phyloP scores from a whole-genome alignment of 23 tunicate species.

The Ciona savignyi region DNA sequence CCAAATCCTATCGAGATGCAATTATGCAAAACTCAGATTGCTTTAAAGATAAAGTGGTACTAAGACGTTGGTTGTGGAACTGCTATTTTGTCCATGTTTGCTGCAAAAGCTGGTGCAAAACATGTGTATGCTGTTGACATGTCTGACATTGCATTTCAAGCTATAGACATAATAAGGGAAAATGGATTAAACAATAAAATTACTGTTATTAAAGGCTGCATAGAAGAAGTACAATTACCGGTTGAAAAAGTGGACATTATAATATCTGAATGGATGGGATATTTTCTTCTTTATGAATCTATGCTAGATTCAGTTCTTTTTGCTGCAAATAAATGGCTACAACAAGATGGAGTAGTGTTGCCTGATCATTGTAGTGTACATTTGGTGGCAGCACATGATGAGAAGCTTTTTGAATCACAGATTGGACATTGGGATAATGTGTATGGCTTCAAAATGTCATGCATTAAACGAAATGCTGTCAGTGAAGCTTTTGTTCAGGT shows the following conservation, averaged over 20 bases:
- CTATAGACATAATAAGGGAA: constrained; percentile 81
- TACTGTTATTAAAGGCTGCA: constrained; percentile 65
- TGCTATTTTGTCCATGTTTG: constrained; percentile 96
- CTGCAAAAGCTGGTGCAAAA: constrained; percentile 89
- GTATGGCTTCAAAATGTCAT: constrained; percentile 90
- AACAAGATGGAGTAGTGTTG: constrained; percentile 40
- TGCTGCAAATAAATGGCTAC: constrained; percentile 78
- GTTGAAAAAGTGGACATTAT: constrained; percentile 77
- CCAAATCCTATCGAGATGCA: constrained; percentile 72
- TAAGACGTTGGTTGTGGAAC: constrained; percentile 99
- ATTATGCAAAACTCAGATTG: constrained; percentile 50
- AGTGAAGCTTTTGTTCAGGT: constrained; percentile 62
- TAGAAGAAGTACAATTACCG: constrained; percentile 71
- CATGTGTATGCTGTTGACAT: constrained; percentile 94
- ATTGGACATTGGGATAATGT: constrained; percentile 86
- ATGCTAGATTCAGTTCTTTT: constrained; percentile 90
- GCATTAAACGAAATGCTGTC: constrained; percentile 38
- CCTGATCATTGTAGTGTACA: constrained; percentile 48
- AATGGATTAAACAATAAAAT: constrained; percentile 71
- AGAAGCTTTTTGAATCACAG: constrained; percentile 27
- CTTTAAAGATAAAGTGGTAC: constrained; percentile 70
- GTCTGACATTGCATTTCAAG: constrained; percentile 94
- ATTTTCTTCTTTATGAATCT: constrained; percentile 85
- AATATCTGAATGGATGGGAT: constrained; percentile 99
- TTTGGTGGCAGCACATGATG: constrained; percentile 60